phyloP scores from a whole-genome alignment of 1,140 invertebrate genomes.

The Schlechtendalia chinensis region DNA sequence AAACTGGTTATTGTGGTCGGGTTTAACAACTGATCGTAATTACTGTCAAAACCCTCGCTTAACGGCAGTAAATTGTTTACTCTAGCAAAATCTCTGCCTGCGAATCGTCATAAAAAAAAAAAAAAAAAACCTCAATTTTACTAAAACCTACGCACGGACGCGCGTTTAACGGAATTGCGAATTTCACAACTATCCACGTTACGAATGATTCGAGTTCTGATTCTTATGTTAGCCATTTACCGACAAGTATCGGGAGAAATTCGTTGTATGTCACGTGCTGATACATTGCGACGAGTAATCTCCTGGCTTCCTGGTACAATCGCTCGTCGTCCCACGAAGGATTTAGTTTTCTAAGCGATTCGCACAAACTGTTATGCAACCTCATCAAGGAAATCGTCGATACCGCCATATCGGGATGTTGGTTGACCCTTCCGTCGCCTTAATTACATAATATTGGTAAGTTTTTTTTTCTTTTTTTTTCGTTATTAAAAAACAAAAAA shows the following conservation, averaged over 20 bases:
- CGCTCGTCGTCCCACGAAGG: conserved; percentile 71
- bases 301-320: conserved; percentile 76
- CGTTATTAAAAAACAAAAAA: too few relatives aligned
- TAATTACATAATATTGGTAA: neutral
- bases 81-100: conserved; percentile 35
- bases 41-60: neutral
- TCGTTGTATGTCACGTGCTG: conserved; percentile 88
- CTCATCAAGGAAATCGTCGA: conserved; percentile 80
- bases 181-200: too few relatives aligned
- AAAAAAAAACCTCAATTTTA: neutral
- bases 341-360: conserved; percentile 63
- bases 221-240: conserved; percentile 54
- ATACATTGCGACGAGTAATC: conserved; percentile 77
- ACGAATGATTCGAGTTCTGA: neutral
- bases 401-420: conserved; percentile 76
- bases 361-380: conserved; percentile 83
- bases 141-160: too few relatives aligned
- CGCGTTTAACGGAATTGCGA: too few relatives aligned
- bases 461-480: too few relatives aligned
- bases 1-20: conserved; percentile 39
- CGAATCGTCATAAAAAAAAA: neutral
- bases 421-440: conserved; percentile 77
- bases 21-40: conserved; percentile 37
- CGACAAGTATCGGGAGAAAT: conserved; percentile 79
- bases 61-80: conserved; percentile 26